Base-by-base conservation (phyloP, 2,113 vertebrate species). In the Grallaria varia region DNA sequence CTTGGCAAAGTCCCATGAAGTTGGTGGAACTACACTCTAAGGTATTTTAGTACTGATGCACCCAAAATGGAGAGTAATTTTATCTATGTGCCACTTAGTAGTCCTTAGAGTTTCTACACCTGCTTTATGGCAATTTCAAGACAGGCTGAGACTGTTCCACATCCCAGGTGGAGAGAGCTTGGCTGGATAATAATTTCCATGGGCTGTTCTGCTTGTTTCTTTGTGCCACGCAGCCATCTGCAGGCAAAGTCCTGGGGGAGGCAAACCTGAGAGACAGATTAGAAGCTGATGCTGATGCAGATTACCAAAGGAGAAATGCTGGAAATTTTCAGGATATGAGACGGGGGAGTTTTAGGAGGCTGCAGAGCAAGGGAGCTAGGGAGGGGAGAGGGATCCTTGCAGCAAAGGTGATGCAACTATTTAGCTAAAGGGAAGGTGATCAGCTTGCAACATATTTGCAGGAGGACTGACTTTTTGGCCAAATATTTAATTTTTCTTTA, bases 401-500 rank as follows among this genome's bases (percentile, higher is more conserved):
- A 52, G n/a, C 14, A 58, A 72, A 75, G 62, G 66, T 2, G 1
- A 15, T 66, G 50, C 47, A 66, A 14, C 40, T 85, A 16, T 44
- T 83, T 53, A 62, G 33, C 66, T 75, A n/a, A 71, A 68, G 15
- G 18, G 25, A 30, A 63, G 18, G 25, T 68, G 10, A 79, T 84
- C 42, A n/a, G 4, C 56, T 88, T 81, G 66, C 44, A 52, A 24
- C 56, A 4, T 64, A 39, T 91, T 63, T 94, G 53, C 33, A 44
- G 31, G 39, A 89, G 9, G 28, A 84, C 42, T 80, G 76, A 50
- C 12, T 72, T 84, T 20, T 58, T 16, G 0, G 49, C 14, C 78
- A 75, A 89, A 64, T 73, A 64, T 45, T 92, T 86, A 8, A 15
- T 77, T 84, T 95, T 84, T 72, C 31, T 87, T 89, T 47, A 84